Percentiles rank a stretch among this genome's conserved stretches.
These are phyloP conservation scores for Halcyon chelicuti DNA, from an alignment of 2,797 vertebrate species.

Conservation along the genomic window DNA sequence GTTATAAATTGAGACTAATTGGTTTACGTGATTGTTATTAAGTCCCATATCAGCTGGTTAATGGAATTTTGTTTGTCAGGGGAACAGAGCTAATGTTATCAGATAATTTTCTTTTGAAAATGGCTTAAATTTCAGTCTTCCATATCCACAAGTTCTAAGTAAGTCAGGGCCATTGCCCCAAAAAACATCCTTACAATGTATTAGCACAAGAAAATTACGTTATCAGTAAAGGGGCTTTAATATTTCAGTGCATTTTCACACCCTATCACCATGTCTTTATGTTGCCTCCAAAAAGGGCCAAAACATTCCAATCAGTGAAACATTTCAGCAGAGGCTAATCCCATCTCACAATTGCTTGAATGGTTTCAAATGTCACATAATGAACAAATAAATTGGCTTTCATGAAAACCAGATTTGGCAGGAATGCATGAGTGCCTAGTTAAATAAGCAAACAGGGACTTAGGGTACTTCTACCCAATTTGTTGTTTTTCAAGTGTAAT, in stretches of 20 bases:
- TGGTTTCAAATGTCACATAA: constrained; percentile 76
- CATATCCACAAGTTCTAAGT: constrained; percentile 41
- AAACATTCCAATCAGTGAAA: constrained; percentile 61
- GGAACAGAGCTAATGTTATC: constrained; percentile 73
- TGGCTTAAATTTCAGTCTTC: constrained; percentile 54
- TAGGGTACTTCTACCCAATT: constrained; percentile 48
- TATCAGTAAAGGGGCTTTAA: constrained; percentile 8
- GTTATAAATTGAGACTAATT: constrained; percentile 82
- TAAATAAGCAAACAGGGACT: constrained; percentile 69
- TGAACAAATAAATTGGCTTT: constrained; percentile 79
- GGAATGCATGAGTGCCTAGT: constrained; percentile 60
- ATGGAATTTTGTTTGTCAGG: constrained; percentile 80
- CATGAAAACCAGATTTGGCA: constrained; percentile 72
- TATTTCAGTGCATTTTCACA: constrained; percentile 31
- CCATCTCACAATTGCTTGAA: constrained; percentile 70
- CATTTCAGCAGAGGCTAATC: constrained; percentile 55
- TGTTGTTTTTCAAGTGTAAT: constrained; percentile 66
- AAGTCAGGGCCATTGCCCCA: neutral
- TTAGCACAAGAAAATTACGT: neutral
- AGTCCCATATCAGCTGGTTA: constrained; percentile 77
- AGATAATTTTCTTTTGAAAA: constrained; percentile 76
- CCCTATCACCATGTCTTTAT: constrained; percentile 7
- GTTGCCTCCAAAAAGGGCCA: neutral
- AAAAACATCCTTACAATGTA: neutral
- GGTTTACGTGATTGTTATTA: constrained; percentile 80